phyloP scores from a whole-genome alignment of 2,888 invertebrate species.

The Troilus luridus region DNA sequence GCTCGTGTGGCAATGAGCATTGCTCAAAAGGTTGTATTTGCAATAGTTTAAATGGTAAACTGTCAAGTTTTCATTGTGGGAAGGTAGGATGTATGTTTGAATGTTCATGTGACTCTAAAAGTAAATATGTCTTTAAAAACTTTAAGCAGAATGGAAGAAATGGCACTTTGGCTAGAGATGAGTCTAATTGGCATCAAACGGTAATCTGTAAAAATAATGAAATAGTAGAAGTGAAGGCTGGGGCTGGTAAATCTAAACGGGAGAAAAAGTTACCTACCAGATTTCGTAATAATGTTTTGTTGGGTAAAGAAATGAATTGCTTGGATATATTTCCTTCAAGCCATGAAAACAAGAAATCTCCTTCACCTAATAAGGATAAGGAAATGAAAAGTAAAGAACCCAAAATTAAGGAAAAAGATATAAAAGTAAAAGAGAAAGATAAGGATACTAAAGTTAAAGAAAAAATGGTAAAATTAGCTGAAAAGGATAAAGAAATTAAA shows the following conservation, averaged over 20 bases:
- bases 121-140: not conserved
- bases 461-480: not conserved
- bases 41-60: constrained; percentile 33
- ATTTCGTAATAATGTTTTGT: constrained; percentile 52
- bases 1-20: constrained; percentile 45
- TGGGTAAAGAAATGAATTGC: constrained; percentile 53
- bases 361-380: constrained; percentile 12
- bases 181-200: constrained; percentile 53
- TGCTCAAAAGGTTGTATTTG: constrained; percentile 51
- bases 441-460: not conserved
- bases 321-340: constrained; percentile 10
- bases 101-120: constrained; percentile 43
- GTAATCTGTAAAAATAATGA: constrained; percentile 51
- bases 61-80: constrained; percentile 28
- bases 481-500: not conserved
- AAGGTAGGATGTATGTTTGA: constrained; percentile 42
- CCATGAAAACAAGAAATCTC: constrained; percentile 21
- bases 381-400: constrained; percentile 2
- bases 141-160: not conserved
- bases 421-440: constrained; percentile 2
- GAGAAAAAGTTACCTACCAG: constrained; percentile 53
- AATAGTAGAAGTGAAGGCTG: constrained; percentile 28
- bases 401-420: not conserved
- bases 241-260: constrained; percentile 51
- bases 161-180: constrained; percentile 42